These are phyloP conservation scores for Rhabdomys pumilio DNA, from an alignment of 2,797 vertebrate species.

Conservation along the genomic window DNA sequence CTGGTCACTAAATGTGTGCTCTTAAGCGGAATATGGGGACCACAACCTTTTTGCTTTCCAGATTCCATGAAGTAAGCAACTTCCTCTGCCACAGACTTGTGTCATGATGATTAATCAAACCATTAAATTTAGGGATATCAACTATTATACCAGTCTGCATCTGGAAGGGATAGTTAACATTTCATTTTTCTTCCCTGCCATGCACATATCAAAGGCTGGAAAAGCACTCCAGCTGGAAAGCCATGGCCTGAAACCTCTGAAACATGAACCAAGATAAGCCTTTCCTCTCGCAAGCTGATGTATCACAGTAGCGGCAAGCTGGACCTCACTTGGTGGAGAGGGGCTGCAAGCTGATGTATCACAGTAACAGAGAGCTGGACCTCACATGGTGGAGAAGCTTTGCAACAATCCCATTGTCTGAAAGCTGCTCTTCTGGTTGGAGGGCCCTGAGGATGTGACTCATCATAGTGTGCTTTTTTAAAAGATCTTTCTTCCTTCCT, in stretches of 20 bases:
- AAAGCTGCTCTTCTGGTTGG: not conserved
- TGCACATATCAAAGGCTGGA: not conserved
- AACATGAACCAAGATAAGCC: not conserved
- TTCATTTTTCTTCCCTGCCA: not conserved
- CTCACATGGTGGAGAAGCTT: not conserved
- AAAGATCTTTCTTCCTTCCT: too few species aligned
- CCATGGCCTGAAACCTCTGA: not conserved
- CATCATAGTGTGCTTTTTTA: not conserved
- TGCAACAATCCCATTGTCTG: too few species aligned
- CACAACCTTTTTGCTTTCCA: not conserved
- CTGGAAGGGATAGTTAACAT: not conserved
- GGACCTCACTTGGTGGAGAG: not conserved
- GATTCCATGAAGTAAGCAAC: not conserved
- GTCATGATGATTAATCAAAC: not conserved
- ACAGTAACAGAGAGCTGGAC: not conserved
- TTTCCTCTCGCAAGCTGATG: not conserved
- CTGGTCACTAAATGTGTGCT: not conserved
- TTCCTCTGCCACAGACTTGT: not conserved
- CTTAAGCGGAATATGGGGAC: too few species aligned
- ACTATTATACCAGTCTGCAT: not conserved
- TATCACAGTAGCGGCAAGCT: not conserved
- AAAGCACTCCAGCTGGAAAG: not conserved
- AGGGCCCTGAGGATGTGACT: fast-evolving
- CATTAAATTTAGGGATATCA: not conserved
- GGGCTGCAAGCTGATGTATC: not conserved